phyloP scores from a whole-genome alignment of 2,797 vertebrate species.

The Spheniscus humboldti region DNA sequence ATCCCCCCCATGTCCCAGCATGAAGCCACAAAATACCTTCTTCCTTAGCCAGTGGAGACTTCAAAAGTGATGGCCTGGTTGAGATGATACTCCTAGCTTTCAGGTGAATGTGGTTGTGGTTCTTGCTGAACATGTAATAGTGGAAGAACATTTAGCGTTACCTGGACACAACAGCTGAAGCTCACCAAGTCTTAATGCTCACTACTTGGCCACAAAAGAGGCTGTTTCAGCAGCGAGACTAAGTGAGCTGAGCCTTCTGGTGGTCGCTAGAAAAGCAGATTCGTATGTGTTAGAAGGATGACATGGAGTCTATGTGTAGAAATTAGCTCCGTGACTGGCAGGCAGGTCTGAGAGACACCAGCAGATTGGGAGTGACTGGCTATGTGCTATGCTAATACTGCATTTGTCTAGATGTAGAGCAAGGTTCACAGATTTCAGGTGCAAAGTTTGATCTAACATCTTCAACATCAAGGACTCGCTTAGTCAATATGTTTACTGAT shows the following conservation, averaged over 20 bases:
- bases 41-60: neutral
- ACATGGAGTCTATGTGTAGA: neutral
- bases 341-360: neutral
- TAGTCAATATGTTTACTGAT: neutral
- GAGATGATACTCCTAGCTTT: neutral
- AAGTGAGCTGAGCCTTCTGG: neutral
- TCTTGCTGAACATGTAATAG: neutral
- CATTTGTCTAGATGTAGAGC: neutral
- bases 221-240: neutral
- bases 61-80: neutral
- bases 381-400: neutral
- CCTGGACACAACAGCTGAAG: neutral
- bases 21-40: neutral
- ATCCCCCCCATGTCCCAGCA: neutral
- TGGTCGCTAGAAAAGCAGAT: neutral
- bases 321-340: neutral
- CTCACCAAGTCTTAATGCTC: neutral
- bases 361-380: neutral
- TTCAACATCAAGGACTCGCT: neutral
- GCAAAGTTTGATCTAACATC: neutral
- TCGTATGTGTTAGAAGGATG: neutral
- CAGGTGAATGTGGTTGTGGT: neutral
- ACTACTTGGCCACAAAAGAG: neutral
- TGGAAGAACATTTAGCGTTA: fast-evolving
- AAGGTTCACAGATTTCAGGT: neutral